A percentile compares a stretch with the other conserved stretches of the same genome.
Conservation (phyloP, 2,797 vertebrate species). For the Pangasius macronema region DNA sequence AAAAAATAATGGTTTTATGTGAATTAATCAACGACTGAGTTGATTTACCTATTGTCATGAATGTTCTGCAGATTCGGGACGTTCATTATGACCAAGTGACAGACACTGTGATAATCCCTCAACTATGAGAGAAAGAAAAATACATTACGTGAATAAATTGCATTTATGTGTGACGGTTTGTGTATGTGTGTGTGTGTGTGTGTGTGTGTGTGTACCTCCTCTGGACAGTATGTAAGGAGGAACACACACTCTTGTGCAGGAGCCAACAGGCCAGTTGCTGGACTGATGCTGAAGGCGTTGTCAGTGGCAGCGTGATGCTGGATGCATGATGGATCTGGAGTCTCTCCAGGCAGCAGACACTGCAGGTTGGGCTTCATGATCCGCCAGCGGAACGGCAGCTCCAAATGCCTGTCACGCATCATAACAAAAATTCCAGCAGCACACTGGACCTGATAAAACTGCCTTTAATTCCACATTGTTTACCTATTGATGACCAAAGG, state of each 20-base stretch:
- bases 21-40: neutral
- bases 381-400: slow-evolving; percentile 89
- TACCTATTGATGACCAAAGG: neutral
- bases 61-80: slow-evolving; percentile 70
- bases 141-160: neutral
- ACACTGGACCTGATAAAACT: neutral
- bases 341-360: slow-evolving; percentile 68
- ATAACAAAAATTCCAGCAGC: neutral
- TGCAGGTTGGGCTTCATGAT: slow-evolving; percentile 82
- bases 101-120: slow-evolving; percentile 84
- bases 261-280: slow-evolving; percentile 74
- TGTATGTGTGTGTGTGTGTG: slow-evolving; percentile 12
- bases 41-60: slow-evolving; percentile 61
- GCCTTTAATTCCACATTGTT: neutral
- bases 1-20: slow-evolving; percentile 13
- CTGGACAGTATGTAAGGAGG: slow-evolving; percentile 80
- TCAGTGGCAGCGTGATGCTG: slow-evolving; percentile 71
- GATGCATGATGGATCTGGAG: slow-evolving; percentile 58
- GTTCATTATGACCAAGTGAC: slow-evolving; percentile 83
- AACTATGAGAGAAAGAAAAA: slow-evolving; percentile 70
- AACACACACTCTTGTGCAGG: slow-evolving; percentile 81
- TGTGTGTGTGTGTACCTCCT: slow-evolving; percentile 73
- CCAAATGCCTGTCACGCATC: slow-evolving; percentile 77
- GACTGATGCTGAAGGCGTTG: slow-evolving; percentile 79
- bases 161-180: neutral